Base-by-base conservation (phyloP, 1,140 invertebrate genomes). In the Pseudomyrmex dendroicus region DNA sequence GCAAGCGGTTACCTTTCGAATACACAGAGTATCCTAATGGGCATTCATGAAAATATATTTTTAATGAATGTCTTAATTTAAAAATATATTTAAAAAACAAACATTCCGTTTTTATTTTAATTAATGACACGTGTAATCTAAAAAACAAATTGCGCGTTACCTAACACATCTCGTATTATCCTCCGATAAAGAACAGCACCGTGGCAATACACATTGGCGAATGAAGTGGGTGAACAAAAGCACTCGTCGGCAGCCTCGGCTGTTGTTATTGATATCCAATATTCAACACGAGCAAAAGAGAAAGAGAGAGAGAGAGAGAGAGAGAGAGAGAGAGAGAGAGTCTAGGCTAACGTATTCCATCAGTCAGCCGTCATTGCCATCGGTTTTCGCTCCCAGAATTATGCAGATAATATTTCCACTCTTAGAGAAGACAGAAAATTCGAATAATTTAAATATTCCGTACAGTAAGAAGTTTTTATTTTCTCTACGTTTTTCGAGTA, bases 251-350 rank as follows among this genome's bases (percentile, higher is more conserved):
- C 20, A 59, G 17, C 50, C 44, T 64, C 85, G 83, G 25, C 82
- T 44, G 59, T 83, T 85, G 80, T 88, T 90, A 90, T 90, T 89
- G 86, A 89, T 88, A 90, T 88, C 85, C 88, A 86, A 89, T 90
- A 89, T 85, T 78, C 77, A 64, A 61, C 62, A 67, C 68, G 80
- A 84, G 66, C 62, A 15, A 85, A 35, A 48, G 15, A 70, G 52
- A 66, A 52, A 59, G 17, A 35, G 5, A 50, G n/a, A 12, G 54
- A 50, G 17, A 22, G 48, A 48, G 13, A 82, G 46, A 82, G 54
- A 46, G 48, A 48, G 56, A 64, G 66, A 61, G 17, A 50, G 54
- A 46, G 22, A 46, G 22, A 17, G 22, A 57, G 3, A 82, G 57
- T 20, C 25, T 15, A 59, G 35, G 8, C 61, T 54, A 61, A 68